A percentile compares a stretch with the other conserved stretches of the same genome.
Evolutionary conservation across 1,140 invertebrate genomes (phyloP).

Genomic region (Drosophila obscura): DNA sequence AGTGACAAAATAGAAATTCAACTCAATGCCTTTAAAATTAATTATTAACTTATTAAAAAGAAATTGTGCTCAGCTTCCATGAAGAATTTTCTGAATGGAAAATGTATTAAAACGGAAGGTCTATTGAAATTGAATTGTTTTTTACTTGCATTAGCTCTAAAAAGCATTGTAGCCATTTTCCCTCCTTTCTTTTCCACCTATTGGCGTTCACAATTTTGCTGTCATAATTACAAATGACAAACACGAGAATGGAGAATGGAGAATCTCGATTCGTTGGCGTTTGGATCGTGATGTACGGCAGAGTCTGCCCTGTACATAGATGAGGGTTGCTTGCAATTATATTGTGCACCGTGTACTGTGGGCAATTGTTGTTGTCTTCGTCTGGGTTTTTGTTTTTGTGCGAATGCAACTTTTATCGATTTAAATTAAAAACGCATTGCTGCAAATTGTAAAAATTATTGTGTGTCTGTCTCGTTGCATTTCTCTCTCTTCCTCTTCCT

Average conservation of each 20-base stretch:
- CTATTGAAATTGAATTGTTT: too few relatives aligned
- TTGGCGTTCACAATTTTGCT: too few relatives aligned
- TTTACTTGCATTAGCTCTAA: too few relatives aligned
- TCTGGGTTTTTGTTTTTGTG: conserved; percentile 63
- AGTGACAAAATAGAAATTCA: too few relatives aligned
- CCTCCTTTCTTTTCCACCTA: too few relatives aligned
- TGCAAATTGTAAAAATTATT: conserved; percentile 81
- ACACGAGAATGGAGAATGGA: not conserved
- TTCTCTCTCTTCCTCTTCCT: conserved; percentile 6
- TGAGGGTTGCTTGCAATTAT: conserved; percentile 69
- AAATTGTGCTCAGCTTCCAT: too few relatives aligned
- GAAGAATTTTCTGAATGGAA: too few relatives aligned
- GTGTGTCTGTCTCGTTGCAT: conserved; percentile 57
- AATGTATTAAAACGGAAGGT: too few relatives aligned
- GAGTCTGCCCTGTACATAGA: conserved; percentile 25
- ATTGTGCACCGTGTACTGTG: conserved; percentile 57
- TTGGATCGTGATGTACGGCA: conserved; percentile 9
- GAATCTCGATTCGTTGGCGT: not conserved
- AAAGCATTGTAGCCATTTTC: too few relatives aligned
- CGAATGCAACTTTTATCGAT: conserved; percentile 79
- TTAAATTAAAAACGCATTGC: conserved; percentile 82
- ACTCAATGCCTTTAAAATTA: too few relatives aligned
- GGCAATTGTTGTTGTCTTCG: conserved; percentile 33
- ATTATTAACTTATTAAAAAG: too few relatives aligned
- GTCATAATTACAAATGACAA: too few relatives aligned